A percentile compares a stretch with the other conserved stretches of the same genome.
Evolutionary conservation across 2,888 invertebrate genomes (phyloP).

Genomic region (Rhodophaea formosa): DNA sequence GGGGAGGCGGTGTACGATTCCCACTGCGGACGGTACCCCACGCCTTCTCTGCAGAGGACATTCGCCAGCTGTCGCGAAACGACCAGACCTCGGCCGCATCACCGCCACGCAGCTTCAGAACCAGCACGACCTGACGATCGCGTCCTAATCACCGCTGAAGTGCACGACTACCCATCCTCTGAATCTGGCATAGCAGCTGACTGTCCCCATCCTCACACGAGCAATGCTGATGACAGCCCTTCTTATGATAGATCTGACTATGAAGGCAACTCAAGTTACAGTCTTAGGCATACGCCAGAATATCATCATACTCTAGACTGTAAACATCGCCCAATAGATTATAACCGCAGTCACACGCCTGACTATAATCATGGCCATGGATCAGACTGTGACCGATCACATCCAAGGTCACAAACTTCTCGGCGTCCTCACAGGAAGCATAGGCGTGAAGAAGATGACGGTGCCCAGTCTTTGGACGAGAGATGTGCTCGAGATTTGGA

Average conservation of each 20-base stretch:
- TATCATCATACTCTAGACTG: constrained; percentile 70
- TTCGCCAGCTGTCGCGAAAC: constrained; percentile 74
- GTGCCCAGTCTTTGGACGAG: constrained; percentile 72
- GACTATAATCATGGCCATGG: constrained; percentile 67
- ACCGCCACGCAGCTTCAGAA: constrained; percentile 71
- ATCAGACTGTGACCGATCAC: constrained; percentile 63
- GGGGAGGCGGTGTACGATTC: constrained; percentile 86
- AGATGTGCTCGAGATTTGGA: constrained; percentile 74
- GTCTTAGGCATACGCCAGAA: constrained; percentile 63
- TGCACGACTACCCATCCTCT: constrained; percentile 78
- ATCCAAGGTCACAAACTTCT: constrained; percentile 65
- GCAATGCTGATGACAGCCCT: constrained; percentile 72
- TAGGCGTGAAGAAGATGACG: constrained; percentile 68
- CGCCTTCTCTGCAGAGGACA: constrained; percentile 73
- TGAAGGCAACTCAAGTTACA: constrained; percentile 69
- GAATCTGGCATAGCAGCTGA: constrained; percentile 79
- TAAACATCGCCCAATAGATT: constrained; percentile 64
- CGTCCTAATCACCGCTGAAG: constrained; percentile 72
- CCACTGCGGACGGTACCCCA: constrained; percentile 86
- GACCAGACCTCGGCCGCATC: constrained; percentile 63
- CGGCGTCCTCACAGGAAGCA: constrained; percentile 64
- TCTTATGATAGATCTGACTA: constrained; percentile 74
- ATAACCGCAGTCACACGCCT: constrained; percentile 70
- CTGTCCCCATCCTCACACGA: constrained; percentile 72
- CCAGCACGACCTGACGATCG: constrained; percentile 73